Evolutionary conservation across 2,888 invertebrate genomes (phyloP), one percentile per base, ranked within the genome.

Genomic region (Notodonta dromedarius): DNA sequence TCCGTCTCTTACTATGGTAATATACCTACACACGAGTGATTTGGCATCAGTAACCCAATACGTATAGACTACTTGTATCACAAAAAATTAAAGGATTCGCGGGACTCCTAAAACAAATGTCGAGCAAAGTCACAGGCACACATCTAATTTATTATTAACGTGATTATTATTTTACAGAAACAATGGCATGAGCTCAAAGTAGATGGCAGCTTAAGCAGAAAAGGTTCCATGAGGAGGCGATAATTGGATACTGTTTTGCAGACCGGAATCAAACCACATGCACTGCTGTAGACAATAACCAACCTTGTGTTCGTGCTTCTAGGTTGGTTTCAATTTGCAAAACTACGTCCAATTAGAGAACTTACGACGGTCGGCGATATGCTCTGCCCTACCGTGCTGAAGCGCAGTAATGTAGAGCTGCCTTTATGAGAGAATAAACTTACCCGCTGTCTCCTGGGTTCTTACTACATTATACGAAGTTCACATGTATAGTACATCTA

Each of bases 131-230:
- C 11, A 12, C 16, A 32, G 52, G 12, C 11, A 32, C 7, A 32
- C 9, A 32, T 61, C 61, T 64, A 69, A 60, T 57, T 7, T 39
- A 9, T 42, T 42, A 42, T 11, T 42, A 11, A 42, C 12, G 42
- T 2, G 42, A 42, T 42, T 3, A 54, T 54, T 3, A 1, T 13
- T 55, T 83, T 83, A 32, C 88, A 93, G 93, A 93, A 90, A 87
- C 86, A 92, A 83, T 93, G 93, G 93, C 86, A 87, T 32, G 93
- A 93, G 70, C 73, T 93, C 24, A 91, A 89, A 81, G 90, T 93
- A 65, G 88, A 89, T 11, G 92, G 89, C 4, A 85, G 77, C 56
- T 63, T 84, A 16, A 81, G 71, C 63, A 74, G 85, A 66, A 70
- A 62, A 13, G 58, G 62, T 51, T 71, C 73, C 13, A 50, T 61